These are phyloP conservation scores for Halcyon leucocephala DNA, from an alignment of 2,797 vertebrate species.

Conservation along the genomic window DNA sequence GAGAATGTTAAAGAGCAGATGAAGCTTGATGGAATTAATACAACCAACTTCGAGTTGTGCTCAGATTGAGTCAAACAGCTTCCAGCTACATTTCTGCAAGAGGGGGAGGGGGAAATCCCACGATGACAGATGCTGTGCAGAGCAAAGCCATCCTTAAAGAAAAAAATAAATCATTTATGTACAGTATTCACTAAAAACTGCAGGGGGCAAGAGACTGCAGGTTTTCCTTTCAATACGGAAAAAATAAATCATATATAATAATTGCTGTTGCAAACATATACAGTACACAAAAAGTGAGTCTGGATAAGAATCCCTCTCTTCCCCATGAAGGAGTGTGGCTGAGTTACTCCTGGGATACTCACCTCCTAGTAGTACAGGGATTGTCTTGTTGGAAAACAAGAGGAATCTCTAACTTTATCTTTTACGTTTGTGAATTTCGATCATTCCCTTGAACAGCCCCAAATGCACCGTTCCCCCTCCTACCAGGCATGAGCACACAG, in stretches of 20 bases:
- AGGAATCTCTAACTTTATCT: background rate
- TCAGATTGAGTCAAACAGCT: slow-evolving; percentile 39
- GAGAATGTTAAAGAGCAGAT: slow-evolving; percentile 42
- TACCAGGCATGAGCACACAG: rapidly evolving
- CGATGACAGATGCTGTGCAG: background rate
- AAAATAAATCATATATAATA: background rate
- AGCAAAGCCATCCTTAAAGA: slow-evolving; percentile 35
- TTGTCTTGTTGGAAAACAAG: background rate
- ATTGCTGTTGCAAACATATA: background rate
- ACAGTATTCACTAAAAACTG: slow-evolving; percentile 42
- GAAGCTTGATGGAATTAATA: slow-evolving; percentile 47
- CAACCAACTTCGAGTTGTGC: background rate
- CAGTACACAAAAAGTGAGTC: background rate
- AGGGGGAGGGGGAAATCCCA: background rate
- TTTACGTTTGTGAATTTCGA: background rate
- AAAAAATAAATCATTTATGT: slow-evolving; percentile 58
- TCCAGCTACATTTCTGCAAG: slow-evolving; percentile 30
- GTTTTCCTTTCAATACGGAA: slow-evolving; percentile 39
- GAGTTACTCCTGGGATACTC: background rate
- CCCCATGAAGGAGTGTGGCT: background rate
- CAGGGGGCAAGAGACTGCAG: slow-evolving; percentile 59
- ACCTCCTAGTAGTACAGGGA: background rate
- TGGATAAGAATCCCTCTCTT: background rate
- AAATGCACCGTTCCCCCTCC: background rate
- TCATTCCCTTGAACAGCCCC: rapidly evolving